Evolutionary conservation across 1,140 invertebrate genomes (phyloP).

Genomic region (Drosophila repleta): DNA sequence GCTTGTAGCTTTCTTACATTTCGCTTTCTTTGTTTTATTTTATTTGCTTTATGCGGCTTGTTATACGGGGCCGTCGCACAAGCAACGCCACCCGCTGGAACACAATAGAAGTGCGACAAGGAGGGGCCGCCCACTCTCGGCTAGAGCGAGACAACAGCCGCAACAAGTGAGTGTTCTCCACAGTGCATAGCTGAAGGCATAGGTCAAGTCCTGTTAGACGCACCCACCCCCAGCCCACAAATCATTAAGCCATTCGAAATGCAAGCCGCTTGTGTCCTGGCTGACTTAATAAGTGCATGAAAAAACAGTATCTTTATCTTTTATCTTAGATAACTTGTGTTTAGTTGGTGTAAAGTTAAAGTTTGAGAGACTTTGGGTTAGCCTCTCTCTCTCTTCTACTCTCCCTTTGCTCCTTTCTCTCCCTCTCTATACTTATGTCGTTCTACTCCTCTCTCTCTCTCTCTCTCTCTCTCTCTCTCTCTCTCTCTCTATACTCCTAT

Average conservation of each 20-base stretch:
- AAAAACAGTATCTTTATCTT: not conserved
- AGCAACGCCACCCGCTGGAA: slow-evolving; percentile 9
- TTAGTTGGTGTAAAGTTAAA: not conserved
- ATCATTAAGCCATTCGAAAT: slow-evolving; percentile 6
- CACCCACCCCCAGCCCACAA: not conserved
- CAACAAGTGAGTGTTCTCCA: slow-evolving; percentile 23
- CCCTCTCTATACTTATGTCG: too few species aligned
- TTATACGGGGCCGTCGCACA: slow-evolving; percentile 6
- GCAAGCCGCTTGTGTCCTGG: not conserved
- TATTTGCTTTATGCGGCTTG: slow-evolving; percentile 16
- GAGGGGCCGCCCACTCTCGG: not conserved
- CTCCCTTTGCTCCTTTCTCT: too few species aligned
- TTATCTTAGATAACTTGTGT: not conserved
- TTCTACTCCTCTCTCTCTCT: too few species aligned
- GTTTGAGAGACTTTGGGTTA: too few species aligned
- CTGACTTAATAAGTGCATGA: not conserved
- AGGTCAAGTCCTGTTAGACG: slow-evolving; percentile 24
- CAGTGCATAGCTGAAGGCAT: slow-evolving; percentile 4
- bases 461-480: too few species aligned
- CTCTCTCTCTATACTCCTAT: too few species aligned
- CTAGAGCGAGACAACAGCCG: not conserved
- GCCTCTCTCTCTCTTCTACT: too few species aligned
- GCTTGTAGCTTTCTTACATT: not conserved
- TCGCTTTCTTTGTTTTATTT: slow-evolving; percentile 18
- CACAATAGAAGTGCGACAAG: not conserved